These are phyloP conservation scores for Cephus spinipes DNA, from an alignment of 2,888 invertebrate species.

Conservation along the genomic window DNA sequence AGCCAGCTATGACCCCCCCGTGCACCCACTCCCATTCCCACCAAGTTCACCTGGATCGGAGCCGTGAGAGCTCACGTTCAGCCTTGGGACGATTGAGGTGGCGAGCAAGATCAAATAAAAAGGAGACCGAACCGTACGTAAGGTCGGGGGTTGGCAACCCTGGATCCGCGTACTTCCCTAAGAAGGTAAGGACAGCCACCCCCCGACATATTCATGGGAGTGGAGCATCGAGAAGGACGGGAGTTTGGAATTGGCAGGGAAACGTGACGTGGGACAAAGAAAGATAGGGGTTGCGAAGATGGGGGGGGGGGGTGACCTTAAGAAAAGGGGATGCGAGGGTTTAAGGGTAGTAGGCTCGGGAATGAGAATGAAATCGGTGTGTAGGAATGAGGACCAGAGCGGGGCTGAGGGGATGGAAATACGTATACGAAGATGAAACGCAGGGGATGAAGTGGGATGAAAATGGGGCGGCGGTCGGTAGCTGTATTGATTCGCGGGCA, in stretches of 20 bases:
- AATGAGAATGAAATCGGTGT: slow-evolving; percentile 47
- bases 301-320: neutral
- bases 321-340: neutral
- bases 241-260: neutral
- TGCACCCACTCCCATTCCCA: slow-evolving; percentile 16
- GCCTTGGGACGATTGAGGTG: slow-evolving; percentile 17
- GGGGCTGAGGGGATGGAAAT: slow-evolving; percentile 26
- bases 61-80: slow-evolving; percentile 21
- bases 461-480: slow-evolving; percentile 58
- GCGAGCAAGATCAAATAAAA: slow-evolving; percentile 20
- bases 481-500: slow-evolving; percentile 65
- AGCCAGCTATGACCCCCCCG: slow-evolving; percentile 21
- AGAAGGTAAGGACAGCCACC: neutral
- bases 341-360: neutral
- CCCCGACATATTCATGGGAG: neutral
- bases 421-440: slow-evolving; percentile 32
- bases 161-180: slow-evolving; percentile 13
- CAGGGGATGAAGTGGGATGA: slow-evolving; percentile 34
- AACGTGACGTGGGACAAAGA: neutral
- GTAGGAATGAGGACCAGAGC: slow-evolving; percentile 38
- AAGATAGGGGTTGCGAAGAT: neutral
- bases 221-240: too few species aligned
- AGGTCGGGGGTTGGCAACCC: slow-evolving; percentile 19
- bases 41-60: slow-evolving; percentile 7
- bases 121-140: neutral